These are phyloP conservation scores for Cephus pulcher DNA, from an alignment of 2,888 invertebrate genomes.

Conservation along the genomic window DNA sequence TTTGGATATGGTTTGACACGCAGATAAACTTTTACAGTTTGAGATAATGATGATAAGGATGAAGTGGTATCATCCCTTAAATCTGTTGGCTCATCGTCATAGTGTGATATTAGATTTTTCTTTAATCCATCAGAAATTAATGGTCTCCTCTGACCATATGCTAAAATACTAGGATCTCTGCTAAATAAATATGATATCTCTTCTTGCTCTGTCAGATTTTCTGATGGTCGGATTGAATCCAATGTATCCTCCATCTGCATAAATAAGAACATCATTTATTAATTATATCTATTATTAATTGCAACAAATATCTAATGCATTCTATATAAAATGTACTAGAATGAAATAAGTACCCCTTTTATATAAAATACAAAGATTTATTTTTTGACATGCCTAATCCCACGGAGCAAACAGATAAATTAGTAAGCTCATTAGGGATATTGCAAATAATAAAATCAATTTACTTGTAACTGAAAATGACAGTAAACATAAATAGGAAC, in stretches of 20 bases:
- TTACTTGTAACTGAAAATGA: too few relatives aligned
- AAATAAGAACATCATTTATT: not conserved
- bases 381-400: too few relatives aligned
- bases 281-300: too few relatives aligned
- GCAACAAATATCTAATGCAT: too few relatives aligned
- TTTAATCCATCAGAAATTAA: constrained; percentile 35
- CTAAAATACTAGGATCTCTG: constrained; percentile 60
- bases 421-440: too few relatives aligned
- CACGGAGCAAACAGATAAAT: too few relatives aligned
- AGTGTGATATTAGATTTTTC: constrained; percentile 51
- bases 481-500: too few relatives aligned
- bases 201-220: constrained; percentile 12
- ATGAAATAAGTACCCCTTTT: too few relatives aligned
- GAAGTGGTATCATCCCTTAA: constrained; percentile 4
- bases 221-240: constrained; percentile 42
- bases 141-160: constrained; percentile 49
- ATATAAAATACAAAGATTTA: too few relatives aligned
- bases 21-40: constrained; percentile 70
- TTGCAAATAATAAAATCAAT: too few relatives aligned
- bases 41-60: constrained; percentile 19
- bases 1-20: constrained; percentile 69
- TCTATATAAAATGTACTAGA: too few relatives aligned
- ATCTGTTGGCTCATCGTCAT: constrained; percentile 43
- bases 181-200: constrained; percentile 56
- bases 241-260: constrained; percentile 47